Evolutionary conservation across 1,140 invertebrate genomes (phyloP).

Genomic region (Scylla paramamosain): DNA sequence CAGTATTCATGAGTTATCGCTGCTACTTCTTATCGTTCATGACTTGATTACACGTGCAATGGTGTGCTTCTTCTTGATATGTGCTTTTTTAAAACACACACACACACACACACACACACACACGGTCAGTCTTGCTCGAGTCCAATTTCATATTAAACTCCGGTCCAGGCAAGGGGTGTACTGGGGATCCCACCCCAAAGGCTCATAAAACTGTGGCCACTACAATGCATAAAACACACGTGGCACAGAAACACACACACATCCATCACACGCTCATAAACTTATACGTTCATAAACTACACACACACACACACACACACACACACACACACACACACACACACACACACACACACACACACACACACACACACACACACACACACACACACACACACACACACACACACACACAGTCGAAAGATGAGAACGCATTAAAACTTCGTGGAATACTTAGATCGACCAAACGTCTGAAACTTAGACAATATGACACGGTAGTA

Average conservation of each 20-base stretch:
- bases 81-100: not conserved
- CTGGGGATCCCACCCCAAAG: too few relatives aligned
- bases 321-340: slow-evolving; percentile 20
- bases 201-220: too few relatives aligned
- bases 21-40: too few relatives aligned
- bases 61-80: too few relatives aligned
- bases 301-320: slow-evolving; percentile 20
- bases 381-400: slow-evolving; percentile 18
- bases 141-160: too few relatives aligned
- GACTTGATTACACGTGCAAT: too few relatives aligned
- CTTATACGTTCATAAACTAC: not conserved
- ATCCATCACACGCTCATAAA: not conserved
- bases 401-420: slow-evolving; percentile 20
- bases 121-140: not conserved
- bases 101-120: slow-evolving; percentile 41
- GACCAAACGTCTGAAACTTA: not conserved
- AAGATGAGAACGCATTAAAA: slow-evolving; percentile 2
- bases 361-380: slow-evolving; percentile 20
- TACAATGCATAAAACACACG: too few relatives aligned
- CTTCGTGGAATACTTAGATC: not conserved
- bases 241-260: not conserved
- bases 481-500: not conserved
- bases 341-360: slow-evolving; percentile 20
- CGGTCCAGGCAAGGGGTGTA: too few relatives aligned
- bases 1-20: too few relatives aligned